Evolutionary conservation across 92 coral and sea anemone genomes (phyloP), one percentile per base, ranked within the genome.

Genomic region (Plumapathes pennacea): DNA sequence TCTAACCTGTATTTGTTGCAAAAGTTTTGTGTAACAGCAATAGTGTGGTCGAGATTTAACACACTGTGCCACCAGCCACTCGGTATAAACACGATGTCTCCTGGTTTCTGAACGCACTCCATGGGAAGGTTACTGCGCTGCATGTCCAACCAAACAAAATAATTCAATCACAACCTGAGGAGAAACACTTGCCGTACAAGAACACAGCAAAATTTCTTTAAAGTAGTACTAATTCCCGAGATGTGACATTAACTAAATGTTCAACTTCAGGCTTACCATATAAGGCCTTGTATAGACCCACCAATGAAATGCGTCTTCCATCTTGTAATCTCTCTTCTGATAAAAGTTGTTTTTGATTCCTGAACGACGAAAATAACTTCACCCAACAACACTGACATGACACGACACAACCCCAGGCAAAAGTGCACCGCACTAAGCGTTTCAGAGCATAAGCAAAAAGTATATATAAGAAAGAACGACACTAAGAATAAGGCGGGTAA

Each of bases 61-160:
- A 86, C 95, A 19, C 85, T 68, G 50, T 86, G 95, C 89, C 89
- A 86, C 95, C 95, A 86, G 14, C 95, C 95, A 37, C 75, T 81
- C 1, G 95, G 95, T 3, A 86, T 81, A 25, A 62, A 86, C 10
- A 81, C 77, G n/a, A 86, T 81, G 25, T 86, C 95, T 9, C 95
- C 89, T 2, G 85, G 77, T 30, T 64, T 63, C 60, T 86, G 95
- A 2, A 86, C 89, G 40, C 95, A 86, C 51, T 86, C 95, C 0
- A 58, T 32, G 9, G 95, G 89, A 20, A 76, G 74, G 36, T 76
- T 80, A 31, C 75, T 57, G 37, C 54, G 58, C 94, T 81, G 49
- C 2, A 21, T 27, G 11, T 5, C 0, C 3, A n/a, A 50, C 4
- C 33, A 33, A 29, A 43, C 10, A 42, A 2, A 37, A 0, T 19